Evolutionary conservation across 2,113 vertebrate species (phyloP), one percentile per base, ranked within the genome.

Genomic region (Chloropsis hardwickii): DNA sequence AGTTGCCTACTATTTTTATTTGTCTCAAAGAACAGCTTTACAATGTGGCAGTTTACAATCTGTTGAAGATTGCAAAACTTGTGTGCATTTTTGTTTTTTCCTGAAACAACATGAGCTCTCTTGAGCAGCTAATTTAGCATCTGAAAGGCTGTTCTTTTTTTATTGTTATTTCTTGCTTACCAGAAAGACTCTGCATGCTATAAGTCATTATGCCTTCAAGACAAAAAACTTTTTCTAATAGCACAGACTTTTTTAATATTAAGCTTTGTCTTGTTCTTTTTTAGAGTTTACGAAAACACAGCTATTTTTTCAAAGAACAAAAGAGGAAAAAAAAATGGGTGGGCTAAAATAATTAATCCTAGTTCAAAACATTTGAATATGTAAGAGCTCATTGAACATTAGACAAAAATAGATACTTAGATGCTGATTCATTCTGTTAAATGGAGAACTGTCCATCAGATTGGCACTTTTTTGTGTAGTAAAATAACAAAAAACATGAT

Each of bases 281-380:
- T 78, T 60, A 56, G 47, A 86, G 24, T 23, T 81, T 27, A 54
- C 45, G 56, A 80, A 89, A 89, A 37, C 23, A 60, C 21, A 29
- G 73, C 28, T 87, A 47, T 79, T 95, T 91, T 88, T 79, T 48
- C 21, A 80, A 76, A 65, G 73, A 94, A 91, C 61, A 95, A 90
- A 88, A 72, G 37, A 81, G 16, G 20, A 76, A 65, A 25, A 40
- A 76, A 91, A 85, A 84, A 76, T 62, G 33, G 2, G 4, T 45
- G 7, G 28, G 10, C 23, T 85, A 91, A 74, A 91, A 61, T 57
- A 89, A 74, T 83, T 86, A 89, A 58, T 53, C 35, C 12, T 76
- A 50, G 6, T 22, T 91, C 57, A 57, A 92, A 94, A 83, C 29
- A 62, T 78, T 71, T 93, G 72, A 88, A 73, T 90, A 86, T 74